Evolutionary conservation across 2,888 invertebrate species (phyloP).

Genomic region (Agrochola lychnidis): DNA sequence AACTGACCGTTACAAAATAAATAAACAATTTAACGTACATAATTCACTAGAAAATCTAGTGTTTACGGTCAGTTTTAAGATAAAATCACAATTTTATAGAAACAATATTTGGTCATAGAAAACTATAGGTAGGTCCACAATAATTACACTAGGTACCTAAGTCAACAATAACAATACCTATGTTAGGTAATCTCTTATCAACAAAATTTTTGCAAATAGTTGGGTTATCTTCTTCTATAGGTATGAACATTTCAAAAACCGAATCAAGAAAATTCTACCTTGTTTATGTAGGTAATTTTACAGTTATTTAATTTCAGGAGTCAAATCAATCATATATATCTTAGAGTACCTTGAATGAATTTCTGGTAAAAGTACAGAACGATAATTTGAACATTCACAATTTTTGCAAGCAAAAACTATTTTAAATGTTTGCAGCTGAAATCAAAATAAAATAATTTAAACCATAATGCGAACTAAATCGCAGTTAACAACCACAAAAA

Average conservation of each 20-base stretch:
- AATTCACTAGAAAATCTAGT: background rate
- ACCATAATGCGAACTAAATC: constrained; percentile 42
- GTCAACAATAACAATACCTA: background rate
- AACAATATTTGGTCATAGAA: background rate
- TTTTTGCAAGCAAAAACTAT: background rate
- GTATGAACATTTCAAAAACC: background rate
- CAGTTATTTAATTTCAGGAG: background rate
- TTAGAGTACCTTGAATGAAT: background rate
- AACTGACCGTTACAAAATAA: background rate
- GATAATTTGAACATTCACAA: background rate
- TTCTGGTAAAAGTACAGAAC: background rate
- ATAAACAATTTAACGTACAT: background rate
- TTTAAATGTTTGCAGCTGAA: background rate
- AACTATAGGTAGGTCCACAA: background rate
- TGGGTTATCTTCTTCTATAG: background rate
- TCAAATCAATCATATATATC: too few relatives aligned
- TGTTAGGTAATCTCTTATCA: too few relatives aligned
- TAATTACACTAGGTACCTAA: background rate
- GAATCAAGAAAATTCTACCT: background rate
- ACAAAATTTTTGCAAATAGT: background rate
- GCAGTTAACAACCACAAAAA: constrained; percentile 38
- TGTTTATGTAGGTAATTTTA: background rate
- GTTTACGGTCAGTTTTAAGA: background rate
- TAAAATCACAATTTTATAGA: background rate
- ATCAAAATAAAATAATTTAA: constrained; percentile 34